phyloP scores from a whole-genome alignment of 1,140 invertebrate genomes.

The Adoxophyes honmai region DNA sequence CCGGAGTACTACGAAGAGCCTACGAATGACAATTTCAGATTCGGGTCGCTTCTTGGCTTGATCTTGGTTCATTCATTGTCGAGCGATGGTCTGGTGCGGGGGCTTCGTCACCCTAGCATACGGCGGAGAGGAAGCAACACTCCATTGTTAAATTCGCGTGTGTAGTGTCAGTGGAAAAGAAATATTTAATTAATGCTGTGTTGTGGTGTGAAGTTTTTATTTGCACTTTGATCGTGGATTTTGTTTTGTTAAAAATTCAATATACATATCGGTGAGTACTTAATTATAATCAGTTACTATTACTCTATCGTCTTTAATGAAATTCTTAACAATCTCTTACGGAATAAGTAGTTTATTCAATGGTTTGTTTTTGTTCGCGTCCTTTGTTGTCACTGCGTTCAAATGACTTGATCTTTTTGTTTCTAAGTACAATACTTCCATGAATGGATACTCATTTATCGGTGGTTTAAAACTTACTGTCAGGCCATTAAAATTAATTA shows the following conservation, averaged over 20 bases:
- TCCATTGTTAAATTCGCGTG: neutral
- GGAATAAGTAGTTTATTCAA: neutral
- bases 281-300: neutral
- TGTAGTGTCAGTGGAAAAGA: constrained; percentile 9
- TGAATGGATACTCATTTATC: constrained; percentile 1
- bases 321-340: neutral
- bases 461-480: neutral
- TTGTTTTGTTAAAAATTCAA: constrained; percentile 7
- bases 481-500: neutral
- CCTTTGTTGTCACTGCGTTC: constrained; percentile 1
- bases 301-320: neutral
- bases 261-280: constrained; percentile 10
- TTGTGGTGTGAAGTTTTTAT: constrained; percentile 1
- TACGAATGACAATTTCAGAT: constrained; percentile 9
- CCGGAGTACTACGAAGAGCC: constrained; percentile 4
- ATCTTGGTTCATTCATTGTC: constrained; percentile 9
- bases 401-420: neutral
- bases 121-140: constrained; percentile 6
- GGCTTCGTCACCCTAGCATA: neutral
- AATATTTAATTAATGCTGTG: neutral
- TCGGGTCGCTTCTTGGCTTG: neutral
- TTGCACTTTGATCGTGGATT: constrained; percentile 11
- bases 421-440: neutral
- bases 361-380: neutral
- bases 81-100: neutral